A percentile compares a stretch with the other conserved stretches of the same genome.
phyloP scores from a whole-genome alignment of 2,888 invertebrate genomes.

The Prosapia bicincta region DNA sequence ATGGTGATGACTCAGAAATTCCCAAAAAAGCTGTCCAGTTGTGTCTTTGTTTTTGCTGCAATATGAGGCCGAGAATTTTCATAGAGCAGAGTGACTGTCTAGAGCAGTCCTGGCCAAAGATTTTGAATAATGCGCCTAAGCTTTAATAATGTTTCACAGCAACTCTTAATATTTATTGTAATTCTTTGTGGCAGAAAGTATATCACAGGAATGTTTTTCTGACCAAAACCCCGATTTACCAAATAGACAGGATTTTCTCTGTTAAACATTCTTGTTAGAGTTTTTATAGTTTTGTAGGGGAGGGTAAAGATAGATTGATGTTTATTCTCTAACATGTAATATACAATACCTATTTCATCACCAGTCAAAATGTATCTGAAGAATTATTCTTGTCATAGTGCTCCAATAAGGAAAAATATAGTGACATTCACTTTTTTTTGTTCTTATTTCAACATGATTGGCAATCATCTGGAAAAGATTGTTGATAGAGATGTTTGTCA shows the following conservation, averaged over 20 bases:
- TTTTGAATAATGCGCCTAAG: background rate
- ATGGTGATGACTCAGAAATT: background rate
- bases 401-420: background rate
- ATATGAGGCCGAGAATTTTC: background rate
- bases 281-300: background rate
- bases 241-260: background rate
- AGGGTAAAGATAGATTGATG: background rate
- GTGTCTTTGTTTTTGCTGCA: background rate
- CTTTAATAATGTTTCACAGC: too few species aligned
- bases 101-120: background rate
- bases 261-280: background rate
- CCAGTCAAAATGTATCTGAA: background rate
- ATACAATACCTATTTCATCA: background rate
- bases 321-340: background rate
- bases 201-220: background rate
- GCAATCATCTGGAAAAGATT: too few species aligned
- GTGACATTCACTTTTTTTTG: background rate
- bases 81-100: background rate
- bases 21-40: background rate
- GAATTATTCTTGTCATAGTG: background rate
- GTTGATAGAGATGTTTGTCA: too few species aligned
- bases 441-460: too few species aligned
- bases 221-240: background rate
- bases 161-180: background rate
- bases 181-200: background rate